Evolutionary conservation across 1,140 invertebrate genomes (phyloP), one percentile per base, ranked within the genome.

Genomic region (Octopus bimaculoides): DNA sequence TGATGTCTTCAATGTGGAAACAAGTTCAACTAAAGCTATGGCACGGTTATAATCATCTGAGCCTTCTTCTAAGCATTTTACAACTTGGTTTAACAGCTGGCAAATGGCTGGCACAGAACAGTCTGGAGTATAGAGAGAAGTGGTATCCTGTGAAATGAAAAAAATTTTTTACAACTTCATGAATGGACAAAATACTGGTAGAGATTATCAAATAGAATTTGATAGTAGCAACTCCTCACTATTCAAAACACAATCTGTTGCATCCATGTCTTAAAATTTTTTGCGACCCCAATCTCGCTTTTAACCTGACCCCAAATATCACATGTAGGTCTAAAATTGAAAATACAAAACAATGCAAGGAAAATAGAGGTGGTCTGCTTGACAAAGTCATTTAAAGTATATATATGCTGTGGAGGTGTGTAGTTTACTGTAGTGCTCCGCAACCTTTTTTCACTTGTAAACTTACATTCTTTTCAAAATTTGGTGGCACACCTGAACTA

Each of bases 11-110:
- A 41, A 41, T 41, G 26, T 41, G 26, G 26, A 20, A 20, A 71
- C 66, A 17, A 71, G 5, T n/a, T 71, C 66, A 71, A 71, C 14
- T n/a, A 71, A 20, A n/a, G 5, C 66, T n/a, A 71, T 14, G 6
- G 66, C 66, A 17, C 17, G 66, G 66, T 14, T 71, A 20, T 71
- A 71, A n/a, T 71, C 4, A 10, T 71, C 66, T n/a, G 17, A n/a
- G 8, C 26, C 66, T 71, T 71, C 66, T 71, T 71, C 66, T 20
- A 71, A 71, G 26, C 66, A 71, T 6, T 71, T 71, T 71, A 71
- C 26, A 14, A 71, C 66, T n/a, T 71, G 66, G 26, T 71, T 71
- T 20, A 71, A 17, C 66, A 76, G 17, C 75, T 52, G 41, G 14
- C 75, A 41, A 26, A 52, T 17, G 53, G 17, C 75, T 52, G 17